Conservation (phyloP, 2,888 invertebrate genomes). For the Synanthedon myopaeformis region DNA sequence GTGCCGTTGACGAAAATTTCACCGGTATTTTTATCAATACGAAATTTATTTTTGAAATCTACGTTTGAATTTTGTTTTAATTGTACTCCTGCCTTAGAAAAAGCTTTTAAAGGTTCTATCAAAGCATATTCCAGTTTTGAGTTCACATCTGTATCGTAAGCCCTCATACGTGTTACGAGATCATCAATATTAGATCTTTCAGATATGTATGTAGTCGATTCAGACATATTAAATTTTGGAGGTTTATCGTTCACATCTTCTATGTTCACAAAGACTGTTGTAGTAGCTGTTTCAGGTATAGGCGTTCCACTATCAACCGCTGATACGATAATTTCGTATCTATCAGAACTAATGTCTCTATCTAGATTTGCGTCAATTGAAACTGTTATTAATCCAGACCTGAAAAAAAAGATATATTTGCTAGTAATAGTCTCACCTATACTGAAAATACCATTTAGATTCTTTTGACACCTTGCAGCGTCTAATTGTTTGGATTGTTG, state of each 20-base stretch:
- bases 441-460: too few relatives aligned
- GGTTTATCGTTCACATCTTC: conserved; percentile 86
- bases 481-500: too few relatives aligned
- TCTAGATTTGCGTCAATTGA: conserved; percentile 80
- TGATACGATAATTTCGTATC: conserved; percentile 78
- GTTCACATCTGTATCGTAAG: conserved; percentile 78
- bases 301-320: conserved; percentile 82
- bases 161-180: conserved; percentile 73
- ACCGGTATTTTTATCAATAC: conserved; percentile 77
- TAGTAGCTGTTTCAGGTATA: conserved; percentile 81
- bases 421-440: too few relatives aligned
- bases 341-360: conserved; percentile 74
- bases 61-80: conserved; percentile 72
- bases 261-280: conserved; percentile 78
- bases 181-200: conserved; percentile 75
- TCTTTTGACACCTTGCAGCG: too few relatives aligned
- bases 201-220: conserved; percentile 77
- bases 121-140: conserved; percentile 77
- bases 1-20: conserved; percentile 76
- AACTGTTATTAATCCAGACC: conserved; percentile 77
- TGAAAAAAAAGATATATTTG: conserved; percentile 25
- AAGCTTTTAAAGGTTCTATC: conserved; percentile 75
- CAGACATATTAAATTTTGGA: conserved; percentile 77
- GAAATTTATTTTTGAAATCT: conserved; percentile 75
- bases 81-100: conserved; percentile 80